phyloP scores from a whole-genome alignment of 2,113 vertebrate genomes.

The Barnardius zonarius region DNA sequence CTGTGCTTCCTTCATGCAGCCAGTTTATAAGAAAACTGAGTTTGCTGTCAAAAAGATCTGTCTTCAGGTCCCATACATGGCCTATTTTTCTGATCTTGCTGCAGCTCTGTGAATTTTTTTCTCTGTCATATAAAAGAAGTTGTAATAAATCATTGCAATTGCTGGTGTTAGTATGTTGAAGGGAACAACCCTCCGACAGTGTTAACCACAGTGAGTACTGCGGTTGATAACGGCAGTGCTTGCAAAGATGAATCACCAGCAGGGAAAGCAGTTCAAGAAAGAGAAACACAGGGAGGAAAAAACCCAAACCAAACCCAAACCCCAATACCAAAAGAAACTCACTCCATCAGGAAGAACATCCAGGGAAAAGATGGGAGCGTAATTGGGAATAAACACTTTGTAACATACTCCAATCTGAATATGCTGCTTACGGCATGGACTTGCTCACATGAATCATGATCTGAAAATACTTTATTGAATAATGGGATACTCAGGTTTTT shows the following conservation, averaged over 20 bases:
- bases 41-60: neutral
- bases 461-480: constrained; percentile 37
- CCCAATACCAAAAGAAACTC: neutral
- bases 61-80: neutral
- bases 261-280: neutral
- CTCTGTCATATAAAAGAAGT: neutral
- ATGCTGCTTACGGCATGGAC: neutral
- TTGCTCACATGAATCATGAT: neutral
- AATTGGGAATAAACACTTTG: neutral
- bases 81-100: neutral
- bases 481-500: neutral
- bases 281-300: neutral
- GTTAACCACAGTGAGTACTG: neutral
- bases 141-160: neutral
- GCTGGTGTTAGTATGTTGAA: neutral
- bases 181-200: neutral
- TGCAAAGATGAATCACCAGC: neutral
- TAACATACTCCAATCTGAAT: neutral
- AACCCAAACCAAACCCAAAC: neutral
- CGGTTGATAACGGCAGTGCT: neutral
- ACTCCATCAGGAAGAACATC: neutral
- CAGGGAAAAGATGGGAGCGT: neutral
- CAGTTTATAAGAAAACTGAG: neutral
- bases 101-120: neutral
- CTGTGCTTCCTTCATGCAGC: neutral